Evolutionary conservation across 2,888 invertebrate genomes (phyloP).

Genomic region (Slavum lentiscoides): DNA sequence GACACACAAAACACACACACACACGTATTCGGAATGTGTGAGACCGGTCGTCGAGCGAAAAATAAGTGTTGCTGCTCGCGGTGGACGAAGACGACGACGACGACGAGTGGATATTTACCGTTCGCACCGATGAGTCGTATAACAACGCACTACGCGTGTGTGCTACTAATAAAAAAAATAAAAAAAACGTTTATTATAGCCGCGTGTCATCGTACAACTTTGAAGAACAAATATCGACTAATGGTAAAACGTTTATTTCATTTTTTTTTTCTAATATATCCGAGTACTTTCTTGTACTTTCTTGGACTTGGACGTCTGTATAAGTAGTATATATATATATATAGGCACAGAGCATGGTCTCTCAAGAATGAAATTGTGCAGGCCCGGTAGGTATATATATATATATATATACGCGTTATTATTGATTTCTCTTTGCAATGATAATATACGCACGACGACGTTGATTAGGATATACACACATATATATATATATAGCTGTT

Average conservation of each 20-base stretch:
- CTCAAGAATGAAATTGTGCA: no score
- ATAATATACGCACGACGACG: neutral
- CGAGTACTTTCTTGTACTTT: neutral
- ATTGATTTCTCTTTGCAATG: constrained; percentile 43
- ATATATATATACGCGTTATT: no score
- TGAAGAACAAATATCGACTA: constrained; percentile 7
- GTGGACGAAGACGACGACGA: no score
- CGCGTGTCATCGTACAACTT: neutral
- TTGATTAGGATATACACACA: constrained; percentile 20
- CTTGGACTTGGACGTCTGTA: neutral
- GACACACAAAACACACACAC: constrained; percentile 23
- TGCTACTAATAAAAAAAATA: constrained; percentile 12
- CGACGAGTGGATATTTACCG: constrained; percentile 7
- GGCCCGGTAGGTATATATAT: no score
- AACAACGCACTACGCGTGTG: no score
- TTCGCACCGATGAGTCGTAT: neutral
- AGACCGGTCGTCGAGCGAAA: constrained; percentile 2
- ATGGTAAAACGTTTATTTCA: neutral
- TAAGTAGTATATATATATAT: no score
- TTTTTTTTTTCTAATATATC: neutral
- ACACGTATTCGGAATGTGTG: constrained; percentile 16
- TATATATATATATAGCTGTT: no score
- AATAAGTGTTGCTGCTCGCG: no score
- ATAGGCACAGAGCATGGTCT: no score
- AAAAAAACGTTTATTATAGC: no score